phyloP scores from a whole-genome alignment of 2,888 invertebrate species.

The Deroplatys truncata region DNA sequence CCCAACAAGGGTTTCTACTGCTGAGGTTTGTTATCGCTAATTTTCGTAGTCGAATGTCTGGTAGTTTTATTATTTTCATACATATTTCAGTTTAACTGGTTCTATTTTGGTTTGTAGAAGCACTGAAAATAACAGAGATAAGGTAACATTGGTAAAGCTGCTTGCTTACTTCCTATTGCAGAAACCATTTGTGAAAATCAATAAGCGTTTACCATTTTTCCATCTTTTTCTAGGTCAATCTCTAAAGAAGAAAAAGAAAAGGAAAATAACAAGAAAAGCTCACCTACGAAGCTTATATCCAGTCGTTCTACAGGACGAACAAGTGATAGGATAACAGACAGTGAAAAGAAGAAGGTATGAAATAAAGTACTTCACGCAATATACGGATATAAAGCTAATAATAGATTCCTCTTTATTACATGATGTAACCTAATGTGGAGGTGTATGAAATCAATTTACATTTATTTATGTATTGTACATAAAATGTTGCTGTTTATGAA shows the following conservation, averaged over 20 bases:
- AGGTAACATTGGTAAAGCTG: too few relatives aligned
- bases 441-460: not conserved
- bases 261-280: slow-evolving; percentile 76
- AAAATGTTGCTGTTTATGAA: too few relatives aligned
- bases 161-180: too few relatives aligned
- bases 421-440: not conserved
- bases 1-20: too few relatives aligned
- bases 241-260: slow-evolving; percentile 84
- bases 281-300: slow-evolving; percentile 62
- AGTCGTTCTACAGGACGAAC: slow-evolving; percentile 16
- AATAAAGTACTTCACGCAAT: not conserved
- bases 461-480: not conserved
- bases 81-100: too few relatives aligned
- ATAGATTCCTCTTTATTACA: not conserved
- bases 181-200: too few relatives aligned
- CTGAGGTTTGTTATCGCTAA: too few relatives aligned
- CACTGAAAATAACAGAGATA: too few relatives aligned
- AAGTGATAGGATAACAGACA: slow-evolving; percentile 17
- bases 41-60: too few relatives aligned
- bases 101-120: too few relatives aligned
- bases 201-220: not conserved
- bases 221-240: slow-evolving; percentile 57
- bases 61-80: too few relatives aligned
- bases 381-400: not conserved
- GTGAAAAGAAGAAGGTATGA: slow-evolving; percentile 46